Base-by-base conservation (phyloP, 2,113 vertebrate genomes). In the Myrmophylax atrothorax region DNA sequence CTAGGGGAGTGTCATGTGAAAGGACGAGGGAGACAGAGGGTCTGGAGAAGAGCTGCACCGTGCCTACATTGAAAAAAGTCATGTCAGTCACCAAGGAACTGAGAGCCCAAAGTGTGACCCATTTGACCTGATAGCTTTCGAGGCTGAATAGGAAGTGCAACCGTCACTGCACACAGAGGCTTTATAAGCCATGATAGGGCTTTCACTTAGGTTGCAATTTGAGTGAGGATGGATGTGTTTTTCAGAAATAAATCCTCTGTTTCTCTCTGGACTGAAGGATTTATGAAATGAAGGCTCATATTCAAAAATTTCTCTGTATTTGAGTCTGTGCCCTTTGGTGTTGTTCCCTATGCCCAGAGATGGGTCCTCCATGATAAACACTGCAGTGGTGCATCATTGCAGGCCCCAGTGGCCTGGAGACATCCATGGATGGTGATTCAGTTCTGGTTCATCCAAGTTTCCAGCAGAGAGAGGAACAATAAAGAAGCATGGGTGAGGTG, bases 81-180 rank as follows among this genome's bases (percentile, higher is more conserved):
- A 55, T 55, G 14, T 52, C 49, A 68, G 28, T n/a, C 69, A 38
- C 47, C n/a, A 59, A 77, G 28, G 64, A 77, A 2, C 49, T 24
- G 40, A 44, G 14, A 81, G 12, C 16, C 25, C 50, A 11, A 66
- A 46, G 31, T 11, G 22, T n/a, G 18, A 20, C 35, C n/a, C 33
- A 31, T 64, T 49, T 84, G n/a, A 64, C 23, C 56, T 18, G 29
- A 22, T 15, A 56, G 23, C 9, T 29, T 28, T 50, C 0, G 0
- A 84, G 20, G 50, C 15, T 35, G 9, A 63, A 81, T 17, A 28
- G 38, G 17, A 64, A 72, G 4, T 13, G 10, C 23, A 83, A 26
- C 26, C 23, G 25, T 12, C 23, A 18, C 9, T 42, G 5, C 26
- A 42, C 1, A 17, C 11, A 12, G 73, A 67, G 78, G 23, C 3